Conservation (phyloP, 1,140 invertebrate species). For the Lamellibrachia luymesi region DNA sequence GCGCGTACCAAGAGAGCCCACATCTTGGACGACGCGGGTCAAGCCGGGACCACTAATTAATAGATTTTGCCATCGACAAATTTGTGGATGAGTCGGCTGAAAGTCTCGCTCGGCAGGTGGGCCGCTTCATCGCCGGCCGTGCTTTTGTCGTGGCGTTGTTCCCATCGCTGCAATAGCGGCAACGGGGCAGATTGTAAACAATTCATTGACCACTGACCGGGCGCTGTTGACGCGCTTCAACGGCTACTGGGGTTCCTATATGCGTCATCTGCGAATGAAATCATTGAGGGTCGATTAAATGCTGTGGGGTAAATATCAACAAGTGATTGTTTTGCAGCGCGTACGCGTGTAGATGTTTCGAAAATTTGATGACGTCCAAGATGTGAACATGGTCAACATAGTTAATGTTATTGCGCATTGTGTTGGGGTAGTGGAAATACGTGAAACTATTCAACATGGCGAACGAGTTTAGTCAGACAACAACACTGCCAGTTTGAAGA, state of each 20-base stretch:
- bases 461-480: no score
- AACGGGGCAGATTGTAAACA: background rate
- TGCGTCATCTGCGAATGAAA: background rate
- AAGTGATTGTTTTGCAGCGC: background rate
- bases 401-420: background rate
- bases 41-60: background rate
- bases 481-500: no score
- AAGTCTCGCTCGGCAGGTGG: background rate
- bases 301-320: background rate
- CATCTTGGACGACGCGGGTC: background rate
- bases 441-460: background rate
- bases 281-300: background rate
- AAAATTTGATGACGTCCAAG: background rate
- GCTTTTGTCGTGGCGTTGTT: background rate
- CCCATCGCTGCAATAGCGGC: background rate
- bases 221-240: background rate
- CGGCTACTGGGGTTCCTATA: background rate
- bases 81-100: background rate
- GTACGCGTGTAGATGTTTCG: background rate
- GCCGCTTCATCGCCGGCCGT: no score
- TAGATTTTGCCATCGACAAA: background rate
- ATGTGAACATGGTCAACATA: background rate
- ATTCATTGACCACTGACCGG: background rate
- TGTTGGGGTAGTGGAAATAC: background rate
- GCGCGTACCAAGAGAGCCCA: background rate